Conservation (phyloP, 2,113 vertebrate genomes). For the Hippocampus guttulatus region DNA sequence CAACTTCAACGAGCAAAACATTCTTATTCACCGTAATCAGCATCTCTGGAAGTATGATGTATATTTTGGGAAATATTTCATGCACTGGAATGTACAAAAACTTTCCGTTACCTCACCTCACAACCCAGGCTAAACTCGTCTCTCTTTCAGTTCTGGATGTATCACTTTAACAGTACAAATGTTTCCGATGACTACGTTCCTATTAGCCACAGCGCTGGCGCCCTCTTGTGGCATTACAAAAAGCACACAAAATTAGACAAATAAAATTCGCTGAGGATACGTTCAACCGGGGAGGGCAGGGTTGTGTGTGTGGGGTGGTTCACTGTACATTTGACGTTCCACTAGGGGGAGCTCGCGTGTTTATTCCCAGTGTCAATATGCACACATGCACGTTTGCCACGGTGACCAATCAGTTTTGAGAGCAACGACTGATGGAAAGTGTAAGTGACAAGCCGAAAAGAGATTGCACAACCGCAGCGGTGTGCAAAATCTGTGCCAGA, state of each 20-base stretch:
- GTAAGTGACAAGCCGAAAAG: slow-evolving; percentile 63
- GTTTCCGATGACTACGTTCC: neutral
- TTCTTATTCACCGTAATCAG: neutral
- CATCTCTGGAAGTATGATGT: neutral
- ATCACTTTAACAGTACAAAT: neutral
- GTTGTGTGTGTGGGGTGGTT: neutral
- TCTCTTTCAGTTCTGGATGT: too few relatives aligned
- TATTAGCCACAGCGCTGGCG: neutral
- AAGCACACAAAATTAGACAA: neutral
- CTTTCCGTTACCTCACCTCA: neutral
- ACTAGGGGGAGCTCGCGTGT: neutral
- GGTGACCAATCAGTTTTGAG: slow-evolving; percentile 39
- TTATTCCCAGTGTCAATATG: slow-evolving; percentile 9
- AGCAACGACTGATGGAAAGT: slow-evolving; percentile 52
- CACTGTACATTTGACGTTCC: neutral
- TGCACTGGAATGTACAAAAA: neutral
- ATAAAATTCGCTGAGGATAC: too few relatives aligned
- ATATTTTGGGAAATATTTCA: neutral
- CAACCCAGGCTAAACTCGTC: neutral
- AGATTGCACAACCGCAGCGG: slow-evolving; percentile 64
- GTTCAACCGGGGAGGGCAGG: too few relatives aligned
- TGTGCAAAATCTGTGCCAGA: slow-evolving; percentile 64
- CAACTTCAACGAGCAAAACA: neutral
- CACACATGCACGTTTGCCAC: slow-evolving; percentile 33
- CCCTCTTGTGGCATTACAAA: neutral